A percentile compares a stretch with the other conserved stretches of the same genome.
phyloP scores from a whole-genome alignment of 1,140 invertebrate genomes.

The Drosophila takahashii region DNA sequence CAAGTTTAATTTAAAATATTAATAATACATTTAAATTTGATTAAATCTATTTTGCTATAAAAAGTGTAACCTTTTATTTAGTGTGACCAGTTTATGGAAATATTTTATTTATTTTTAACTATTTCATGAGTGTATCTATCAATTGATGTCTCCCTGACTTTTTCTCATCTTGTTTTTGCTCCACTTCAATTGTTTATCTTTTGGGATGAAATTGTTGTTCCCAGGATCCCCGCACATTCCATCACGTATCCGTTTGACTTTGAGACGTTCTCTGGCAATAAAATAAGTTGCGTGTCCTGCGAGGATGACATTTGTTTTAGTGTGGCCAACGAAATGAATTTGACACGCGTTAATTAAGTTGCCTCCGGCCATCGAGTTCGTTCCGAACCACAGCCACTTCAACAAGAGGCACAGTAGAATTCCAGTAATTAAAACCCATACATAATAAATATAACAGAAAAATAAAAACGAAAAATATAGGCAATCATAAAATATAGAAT shows the following conservation, averaged over 20 bases:
- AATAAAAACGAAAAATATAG: too few relatives aligned
- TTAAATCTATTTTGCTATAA: too few relatives aligned
- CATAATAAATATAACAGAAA: too few relatives aligned
- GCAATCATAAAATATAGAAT: too few relatives aligned
- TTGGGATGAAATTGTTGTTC: conserved; percentile 24
- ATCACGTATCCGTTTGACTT: conserved; percentile 51
- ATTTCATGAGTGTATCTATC: conserved; percentile 9
- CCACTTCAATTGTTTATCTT: conserved; percentile 34
- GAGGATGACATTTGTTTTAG: conserved; percentile 50
- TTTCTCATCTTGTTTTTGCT: not conserved
- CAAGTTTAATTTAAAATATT: not conserved
- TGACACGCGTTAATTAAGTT: conserved; percentile 76
- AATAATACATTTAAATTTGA: too few relatives aligned
- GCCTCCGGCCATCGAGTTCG: conserved; percentile 28
- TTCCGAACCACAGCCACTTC: not conserved
- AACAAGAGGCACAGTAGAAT: not conserved
- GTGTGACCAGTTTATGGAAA: too few relatives aligned
- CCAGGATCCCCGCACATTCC: conserved; percentile 22
- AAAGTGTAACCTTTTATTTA: too few relatives aligned
- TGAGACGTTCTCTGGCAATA: conserved; percentile 23
- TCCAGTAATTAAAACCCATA: not conserved
- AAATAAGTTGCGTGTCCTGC: conserved; percentile 48
- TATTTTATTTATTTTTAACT: not conserved
- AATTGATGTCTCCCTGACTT: not conserved
- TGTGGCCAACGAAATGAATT: conserved; percentile 61